These are phyloP conservation scores for Tympanoctomys barrerae DNA, from an alignment of 2,797 vertebrate species.

Conservation along the genomic window DNA sequence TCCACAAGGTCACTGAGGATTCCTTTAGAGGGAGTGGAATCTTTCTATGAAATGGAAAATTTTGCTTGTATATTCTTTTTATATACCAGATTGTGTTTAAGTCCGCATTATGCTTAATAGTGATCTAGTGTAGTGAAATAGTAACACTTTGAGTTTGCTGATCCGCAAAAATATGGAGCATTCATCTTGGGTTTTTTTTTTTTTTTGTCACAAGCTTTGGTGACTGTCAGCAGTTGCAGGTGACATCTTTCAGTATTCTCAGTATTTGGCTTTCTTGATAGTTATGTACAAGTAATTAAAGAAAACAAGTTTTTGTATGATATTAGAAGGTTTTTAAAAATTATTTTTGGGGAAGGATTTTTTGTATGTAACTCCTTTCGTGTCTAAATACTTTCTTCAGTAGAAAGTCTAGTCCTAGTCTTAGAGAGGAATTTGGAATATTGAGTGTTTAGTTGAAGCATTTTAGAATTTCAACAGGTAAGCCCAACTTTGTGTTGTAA, in stretches of 20 bases:
- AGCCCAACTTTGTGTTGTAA: conserved; percentile 33
- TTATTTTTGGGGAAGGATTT: background rate
- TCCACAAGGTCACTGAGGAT: conserved; percentile 55
- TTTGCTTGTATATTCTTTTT: conserved; percentile 48
- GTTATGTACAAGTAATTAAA: conserved; percentile 10
- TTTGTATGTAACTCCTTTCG: background rate
- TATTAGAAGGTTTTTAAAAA: conserved; percentile 13
- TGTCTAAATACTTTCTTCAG: background rate
- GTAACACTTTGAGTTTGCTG: background rate
- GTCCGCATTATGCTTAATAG: background rate
- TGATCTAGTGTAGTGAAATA: background rate
- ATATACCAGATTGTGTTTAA: background rate
- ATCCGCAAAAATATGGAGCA: background rate
- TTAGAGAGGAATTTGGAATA: conserved; percentile 44
- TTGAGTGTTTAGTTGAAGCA: background rate
- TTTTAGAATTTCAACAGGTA: conserved; percentile 45
- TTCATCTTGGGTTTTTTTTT: conserved; percentile 22
- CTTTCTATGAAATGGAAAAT: conserved; percentile 27
- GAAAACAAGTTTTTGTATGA: background rate
- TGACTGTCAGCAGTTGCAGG: background rate
- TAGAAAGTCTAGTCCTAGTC: conserved; percentile 2
- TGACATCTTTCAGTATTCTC: conserved; percentile 31
- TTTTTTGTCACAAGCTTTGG: background rate
- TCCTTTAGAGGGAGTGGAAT: conserved; percentile 48
- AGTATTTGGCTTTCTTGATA: conserved; percentile 29